Evolutionary conservation across 2,113 vertebrate species (phyloP).

Genomic region (Scytalopus superciliaris): DNA sequence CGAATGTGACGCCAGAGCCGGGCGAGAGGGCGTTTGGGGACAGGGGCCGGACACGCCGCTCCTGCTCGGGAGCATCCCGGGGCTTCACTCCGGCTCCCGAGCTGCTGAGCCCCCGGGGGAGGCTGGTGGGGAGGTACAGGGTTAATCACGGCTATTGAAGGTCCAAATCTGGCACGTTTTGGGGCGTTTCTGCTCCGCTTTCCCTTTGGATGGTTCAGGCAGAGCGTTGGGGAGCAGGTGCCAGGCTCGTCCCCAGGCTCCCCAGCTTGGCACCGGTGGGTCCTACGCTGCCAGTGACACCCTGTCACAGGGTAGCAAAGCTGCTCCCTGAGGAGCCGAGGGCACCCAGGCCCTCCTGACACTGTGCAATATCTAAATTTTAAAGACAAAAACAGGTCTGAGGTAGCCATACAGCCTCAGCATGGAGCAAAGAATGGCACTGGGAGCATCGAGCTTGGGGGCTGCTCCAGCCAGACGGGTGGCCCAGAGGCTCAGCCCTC

Average conservation of each 20-base stretch:
- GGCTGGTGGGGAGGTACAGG: background rate
- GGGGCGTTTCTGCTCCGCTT: background rate
- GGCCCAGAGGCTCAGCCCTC: background rate
- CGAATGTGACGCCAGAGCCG: background rate
- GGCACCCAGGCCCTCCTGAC: background rate
- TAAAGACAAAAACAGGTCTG: background rate
- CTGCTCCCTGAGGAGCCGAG: background rate
- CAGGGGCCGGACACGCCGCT: background rate
- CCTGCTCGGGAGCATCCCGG: background rate
- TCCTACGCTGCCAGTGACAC: rapidly evolving
- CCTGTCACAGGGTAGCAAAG: background rate
- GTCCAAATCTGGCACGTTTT: background rate
- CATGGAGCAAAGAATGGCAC: rapidly evolving
- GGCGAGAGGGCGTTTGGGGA: constrained; percentile 25
- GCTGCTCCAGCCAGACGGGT: rapidly evolving
- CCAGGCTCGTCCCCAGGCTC: background rate
- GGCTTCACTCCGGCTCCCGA: background rate
- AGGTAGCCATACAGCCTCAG: rapidly evolving
- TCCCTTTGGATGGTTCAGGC: background rate
- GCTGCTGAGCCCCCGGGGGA: background rate
- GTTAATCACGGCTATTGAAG: background rate
- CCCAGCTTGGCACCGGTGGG: background rate
- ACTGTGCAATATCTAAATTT: background rate
- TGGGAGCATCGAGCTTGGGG: rapidly evolving
- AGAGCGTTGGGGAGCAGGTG: background rate